Evolutionary conservation across 2,113 vertebrate genomes (phyloP).

Genomic region (Aphyosemion australe): DNA sequence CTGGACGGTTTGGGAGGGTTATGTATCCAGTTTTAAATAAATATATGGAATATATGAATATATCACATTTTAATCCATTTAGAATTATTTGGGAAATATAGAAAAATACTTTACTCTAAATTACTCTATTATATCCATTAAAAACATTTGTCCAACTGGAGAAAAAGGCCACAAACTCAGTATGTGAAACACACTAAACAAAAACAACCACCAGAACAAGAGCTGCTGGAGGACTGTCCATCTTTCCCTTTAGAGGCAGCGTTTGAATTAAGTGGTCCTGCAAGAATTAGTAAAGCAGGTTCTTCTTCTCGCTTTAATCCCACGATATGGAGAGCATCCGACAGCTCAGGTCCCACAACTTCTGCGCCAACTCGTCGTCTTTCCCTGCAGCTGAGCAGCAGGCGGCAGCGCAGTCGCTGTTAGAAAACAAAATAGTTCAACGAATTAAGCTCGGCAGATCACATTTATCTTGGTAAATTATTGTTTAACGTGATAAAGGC

Average conservation of each 20-base stretch:
- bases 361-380: conserved; percentile 71
- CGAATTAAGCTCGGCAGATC: too few relatives aligned
- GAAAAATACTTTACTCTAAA: too few relatives aligned
- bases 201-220: background rate
- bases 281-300: background rate
- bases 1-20: too few relatives aligned
- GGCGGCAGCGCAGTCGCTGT: conserved; percentile 79
- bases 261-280: background rate
- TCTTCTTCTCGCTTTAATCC: conserved; percentile 54
- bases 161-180: background rate
- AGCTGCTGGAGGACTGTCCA: background rate
- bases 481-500: background rate
- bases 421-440: background rate
- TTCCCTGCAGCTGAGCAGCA: conserved; percentile 62
- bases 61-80: too few relatives aligned
- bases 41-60: too few relatives aligned
- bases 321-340: conserved; percentile 71
- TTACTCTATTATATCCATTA: too few relatives aligned
- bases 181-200: background rate
- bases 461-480: background rate
- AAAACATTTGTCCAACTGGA: background rate
- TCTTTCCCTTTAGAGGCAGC: background rate
- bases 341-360: conserved; percentile 81
- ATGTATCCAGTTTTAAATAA: too few relatives aligned
- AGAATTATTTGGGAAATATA: too few relatives aligned